Percentiles rank a stretch among this genome's conserved stretches.
Conservation (phyloP, 1,140 invertebrate species). For the Scaptomyza pallida region DNA sequence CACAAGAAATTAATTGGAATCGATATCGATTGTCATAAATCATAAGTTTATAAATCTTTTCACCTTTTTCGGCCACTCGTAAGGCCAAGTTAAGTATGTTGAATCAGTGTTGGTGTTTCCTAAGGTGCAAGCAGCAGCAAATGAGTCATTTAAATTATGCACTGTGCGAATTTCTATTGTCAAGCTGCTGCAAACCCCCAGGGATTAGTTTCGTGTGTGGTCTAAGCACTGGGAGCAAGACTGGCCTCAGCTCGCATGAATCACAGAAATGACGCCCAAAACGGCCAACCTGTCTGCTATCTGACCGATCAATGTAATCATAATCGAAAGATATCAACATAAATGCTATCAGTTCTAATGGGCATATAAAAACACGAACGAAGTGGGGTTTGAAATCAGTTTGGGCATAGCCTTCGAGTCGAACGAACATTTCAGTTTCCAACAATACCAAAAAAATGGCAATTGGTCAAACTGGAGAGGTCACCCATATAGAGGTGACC, state of each 20-base stretch:
- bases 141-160: constrained; percentile 20
- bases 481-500: constrained; percentile 10
- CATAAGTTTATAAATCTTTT: background rate
- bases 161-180: background rate
- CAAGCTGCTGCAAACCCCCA: background rate
- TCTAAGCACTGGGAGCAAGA: background rate
- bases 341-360: background rate
- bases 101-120: constrained; percentile 22
- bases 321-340: constrained; percentile 15
- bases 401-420: constrained; percentile 8
- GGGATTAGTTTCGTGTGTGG: constrained; percentile 15
- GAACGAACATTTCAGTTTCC: too few species aligned
- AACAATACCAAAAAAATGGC: constrained; percentile 20
- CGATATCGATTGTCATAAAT: background rate
- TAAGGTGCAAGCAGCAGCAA: background rate
- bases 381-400: constrained; percentile 14
- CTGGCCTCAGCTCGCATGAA: constrained; percentile 6
- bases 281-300: background rate
- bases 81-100: background rate
- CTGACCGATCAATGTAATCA: constrained; percentile 5
- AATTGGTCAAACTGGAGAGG: background rate
- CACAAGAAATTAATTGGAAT: background rate
- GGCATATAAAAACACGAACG: constrained; percentile 23
- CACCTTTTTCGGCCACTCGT: background rate
- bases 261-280: constrained; percentile 5